Evolutionary conservation across 1,140 invertebrate species (phyloP).

Genomic region (Fopius arisanus): DNA sequence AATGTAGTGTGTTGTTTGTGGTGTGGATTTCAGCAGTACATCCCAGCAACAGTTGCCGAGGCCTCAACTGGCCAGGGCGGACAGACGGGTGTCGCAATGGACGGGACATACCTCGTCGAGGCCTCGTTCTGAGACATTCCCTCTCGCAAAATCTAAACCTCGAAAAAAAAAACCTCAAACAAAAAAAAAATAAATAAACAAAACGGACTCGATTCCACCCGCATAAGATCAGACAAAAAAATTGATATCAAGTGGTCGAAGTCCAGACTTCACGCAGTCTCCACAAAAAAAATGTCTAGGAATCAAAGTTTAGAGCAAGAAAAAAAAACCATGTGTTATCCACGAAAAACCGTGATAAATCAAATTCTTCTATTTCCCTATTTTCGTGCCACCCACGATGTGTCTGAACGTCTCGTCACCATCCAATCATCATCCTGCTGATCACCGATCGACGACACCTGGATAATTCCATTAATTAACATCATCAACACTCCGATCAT

Average conservation of each 20-base stretch:
- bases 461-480: slow-evolving; percentile 17
- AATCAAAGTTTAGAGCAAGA: too few relatives aligned
- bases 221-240: neutral
- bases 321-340: neutral
- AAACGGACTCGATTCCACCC: neutral
- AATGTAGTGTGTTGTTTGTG: slow-evolving; percentile 66
- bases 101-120: slow-evolving; percentile 83
- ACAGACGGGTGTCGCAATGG: slow-evolving; percentile 79
- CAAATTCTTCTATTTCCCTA: slow-evolving; percentile 66
- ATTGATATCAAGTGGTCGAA: neutral
- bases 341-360: slow-evolving; percentile 19
- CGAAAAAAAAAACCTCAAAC: slow-evolving; percentile 12
- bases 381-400: slow-evolving; percentile 54
- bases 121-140: slow-evolving; percentile 74
- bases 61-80: slow-evolving; percentile 75
- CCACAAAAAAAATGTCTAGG: too few relatives aligned
- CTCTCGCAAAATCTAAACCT: neutral
- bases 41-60: slow-evolving; percentile 73
- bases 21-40: slow-evolving; percentile 77
- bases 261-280: neutral
- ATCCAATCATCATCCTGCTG: slow-evolving; percentile 29
- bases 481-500: slow-evolving; percentile 22
- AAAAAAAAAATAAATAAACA: slow-evolving; percentile 32
- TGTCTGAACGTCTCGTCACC: slow-evolving; percentile 31
- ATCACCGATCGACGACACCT: slow-evolving; percentile 33